Evolutionary conservation across 1,140 invertebrate species (phyloP).

Genomic region (Drosophila setifemur): DNA sequence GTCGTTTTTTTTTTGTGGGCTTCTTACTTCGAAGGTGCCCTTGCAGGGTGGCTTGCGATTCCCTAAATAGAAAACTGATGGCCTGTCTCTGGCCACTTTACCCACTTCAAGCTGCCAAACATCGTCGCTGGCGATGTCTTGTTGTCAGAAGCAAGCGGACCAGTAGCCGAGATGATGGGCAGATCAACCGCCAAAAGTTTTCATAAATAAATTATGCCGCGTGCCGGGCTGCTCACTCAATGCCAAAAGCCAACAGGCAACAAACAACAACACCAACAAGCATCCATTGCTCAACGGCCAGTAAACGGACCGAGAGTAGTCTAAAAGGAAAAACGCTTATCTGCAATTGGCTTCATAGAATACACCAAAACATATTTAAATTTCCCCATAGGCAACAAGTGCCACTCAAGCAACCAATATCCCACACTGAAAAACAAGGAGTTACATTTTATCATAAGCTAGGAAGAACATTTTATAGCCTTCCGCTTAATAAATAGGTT

Average conservation of each 20-base stretch:
- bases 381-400: conserved; percentile 72
- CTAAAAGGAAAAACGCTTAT: conserved; percentile 73
- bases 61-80: conserved; percentile 36
- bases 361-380: conserved; percentile 65
- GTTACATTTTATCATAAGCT: no score
- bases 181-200: conserved; percentile 56
- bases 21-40: neutral
- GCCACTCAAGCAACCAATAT: conserved; percentile 4
- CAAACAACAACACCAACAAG: conserved; percentile 22
- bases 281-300: conserved; percentile 7
- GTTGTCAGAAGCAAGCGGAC: conserved; percentile 46
- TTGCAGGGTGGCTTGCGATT: neutral
- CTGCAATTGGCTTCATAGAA: conserved; percentile 72
- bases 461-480: no score
- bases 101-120: conserved; percentile 62
- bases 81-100: conserved; percentile 30
- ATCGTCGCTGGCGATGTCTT: conserved; percentile 5
- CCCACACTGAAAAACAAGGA: neutral
- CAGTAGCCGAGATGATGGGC: conserved; percentile 31
- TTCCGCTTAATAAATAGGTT: no score
- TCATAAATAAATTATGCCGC: conserved; percentile 55
- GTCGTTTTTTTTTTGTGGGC: neutral
- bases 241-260: conserved; percentile 40
- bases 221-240: conserved; percentile 29
- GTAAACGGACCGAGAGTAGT: conserved; percentile 48